Evolutionary conservation across 2,113 vertebrate genomes (phyloP).

Genomic region (Bos indicus): DNA sequence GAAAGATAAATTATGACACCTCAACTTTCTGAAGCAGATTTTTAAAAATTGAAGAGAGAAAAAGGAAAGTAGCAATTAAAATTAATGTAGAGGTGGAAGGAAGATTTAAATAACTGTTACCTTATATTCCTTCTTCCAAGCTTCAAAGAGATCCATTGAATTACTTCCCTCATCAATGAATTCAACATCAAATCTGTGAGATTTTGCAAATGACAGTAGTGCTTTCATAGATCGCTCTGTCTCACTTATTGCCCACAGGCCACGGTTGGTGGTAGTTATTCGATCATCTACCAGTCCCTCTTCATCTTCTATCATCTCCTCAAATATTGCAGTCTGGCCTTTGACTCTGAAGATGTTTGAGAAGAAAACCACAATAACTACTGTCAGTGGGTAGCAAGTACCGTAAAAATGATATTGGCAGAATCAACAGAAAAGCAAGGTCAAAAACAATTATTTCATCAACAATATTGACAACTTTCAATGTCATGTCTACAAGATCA

Average conservation of each 20-base stretch:
- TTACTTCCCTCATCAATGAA: conserved; percentile 91
- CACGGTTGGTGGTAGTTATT: conserved; percentile 93
- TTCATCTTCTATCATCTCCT: conserved; percentile 99
- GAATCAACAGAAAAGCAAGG: background rate
- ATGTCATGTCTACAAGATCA: background rate
- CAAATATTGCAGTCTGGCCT: conserved; percentile 96
- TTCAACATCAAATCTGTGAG: conserved; percentile 86
- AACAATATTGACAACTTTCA: background rate
- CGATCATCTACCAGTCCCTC: conserved; percentile 96
- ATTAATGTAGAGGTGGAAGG: background rate
- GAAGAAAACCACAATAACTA: background rate
- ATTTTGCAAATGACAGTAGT: conserved; percentile 91
- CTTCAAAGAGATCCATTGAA: conserved; percentile 97
- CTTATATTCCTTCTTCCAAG: conserved; percentile 99
- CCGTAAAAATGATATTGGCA: background rate
- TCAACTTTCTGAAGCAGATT: background rate
- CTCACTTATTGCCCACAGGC: conserved; percentile 95
- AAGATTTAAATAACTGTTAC: conserved; percentile 70
- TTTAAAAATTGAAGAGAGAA: background rate
- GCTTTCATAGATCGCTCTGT: conserved; percentile 94
- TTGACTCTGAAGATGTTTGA: conserved; percentile 86
- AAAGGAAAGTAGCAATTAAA: background rate
- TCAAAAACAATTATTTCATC: background rate
- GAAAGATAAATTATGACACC: background rate
- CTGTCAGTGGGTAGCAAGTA: background rate